Conservation (phyloP, 2,888 invertebrate species). For the Papilio demoleus region DNA sequence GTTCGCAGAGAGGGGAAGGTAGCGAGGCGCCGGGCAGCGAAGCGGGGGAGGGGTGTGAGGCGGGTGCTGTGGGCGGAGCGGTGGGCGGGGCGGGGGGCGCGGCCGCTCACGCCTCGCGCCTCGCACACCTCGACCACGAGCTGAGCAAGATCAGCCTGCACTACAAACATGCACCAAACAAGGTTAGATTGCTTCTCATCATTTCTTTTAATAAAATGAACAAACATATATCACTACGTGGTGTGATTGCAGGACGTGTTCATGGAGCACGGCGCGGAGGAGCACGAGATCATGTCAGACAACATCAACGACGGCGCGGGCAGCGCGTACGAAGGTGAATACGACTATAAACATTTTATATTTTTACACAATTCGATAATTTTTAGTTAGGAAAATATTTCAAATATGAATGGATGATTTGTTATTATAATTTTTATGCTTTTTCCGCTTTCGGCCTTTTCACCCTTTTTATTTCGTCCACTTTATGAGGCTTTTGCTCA, state of each 20-base stretch:
- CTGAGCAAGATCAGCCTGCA: slow-evolving; percentile 84
- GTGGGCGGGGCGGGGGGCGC: slow-evolving; percentile 49
- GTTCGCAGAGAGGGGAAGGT: slow-evolving; percentile 17
- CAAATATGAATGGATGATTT: no score
- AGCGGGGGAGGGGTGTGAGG: slow-evolving; percentile 38
- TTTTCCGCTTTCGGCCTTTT: background rate
- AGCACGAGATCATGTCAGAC: slow-evolving; percentile 61
- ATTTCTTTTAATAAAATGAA: no score
- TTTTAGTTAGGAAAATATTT: background rate
- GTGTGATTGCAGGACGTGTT: slow-evolving; percentile 63
- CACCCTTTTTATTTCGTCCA: background rate
- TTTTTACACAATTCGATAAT: background rate
- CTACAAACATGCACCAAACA: slow-evolving; percentile 71
- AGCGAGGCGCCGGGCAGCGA: slow-evolving; percentile 39
- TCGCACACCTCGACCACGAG: slow-evolving; percentile 84
- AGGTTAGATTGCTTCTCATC: slow-evolving; percentile 52
- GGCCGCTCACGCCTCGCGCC: slow-evolving; percentile 74
- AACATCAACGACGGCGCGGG: slow-evolving; percentile 60
- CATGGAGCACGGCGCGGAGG: slow-evolving; percentile 64
- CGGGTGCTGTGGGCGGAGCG: no score
- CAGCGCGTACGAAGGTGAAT: slow-evolving; percentile 63
- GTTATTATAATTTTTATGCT: background rate
- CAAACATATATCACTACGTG: no score
- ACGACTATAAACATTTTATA: slow-evolving; percentile 18
- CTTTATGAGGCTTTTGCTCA: background rate